Conservation (phyloP, 2,113 vertebrate genomes). For the Gambusia affinis region DNA sequence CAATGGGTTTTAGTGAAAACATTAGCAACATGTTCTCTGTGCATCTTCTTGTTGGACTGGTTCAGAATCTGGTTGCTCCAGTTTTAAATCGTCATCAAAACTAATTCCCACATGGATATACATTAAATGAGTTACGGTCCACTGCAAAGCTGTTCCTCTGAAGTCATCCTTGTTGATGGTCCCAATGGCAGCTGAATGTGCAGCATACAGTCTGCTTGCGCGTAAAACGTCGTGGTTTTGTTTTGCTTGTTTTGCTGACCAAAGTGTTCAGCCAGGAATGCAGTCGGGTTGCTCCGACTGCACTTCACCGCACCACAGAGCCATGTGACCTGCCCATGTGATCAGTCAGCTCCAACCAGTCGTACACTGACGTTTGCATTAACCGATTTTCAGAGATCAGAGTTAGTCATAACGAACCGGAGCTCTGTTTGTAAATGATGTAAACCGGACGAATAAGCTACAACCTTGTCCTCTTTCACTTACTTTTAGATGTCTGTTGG, state of each 20-base stretch:
- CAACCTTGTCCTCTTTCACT: neutral
- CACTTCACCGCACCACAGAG: conserved; percentile 23
- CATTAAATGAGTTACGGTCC: neutral
- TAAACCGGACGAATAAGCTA: neutral
- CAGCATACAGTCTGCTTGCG: neutral
- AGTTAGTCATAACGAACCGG: no score
- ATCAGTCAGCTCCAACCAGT: conserved; percentile 1
- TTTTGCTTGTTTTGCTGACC: neutral
- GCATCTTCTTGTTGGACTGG: conserved; percentile 28
- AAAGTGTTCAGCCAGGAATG: conserved; percentile 57
- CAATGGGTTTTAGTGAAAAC: neutral
- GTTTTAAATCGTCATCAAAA: conserved; percentile 3
- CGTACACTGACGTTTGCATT: neutral
- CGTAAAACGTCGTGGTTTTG: neutral
- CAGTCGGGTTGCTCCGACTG: conserved; percentile 30
- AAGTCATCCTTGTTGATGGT: neutral
- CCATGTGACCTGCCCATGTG: conserved; percentile 21
- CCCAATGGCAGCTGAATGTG: neutral
- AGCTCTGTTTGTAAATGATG: no score
- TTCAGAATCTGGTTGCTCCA: neutral
- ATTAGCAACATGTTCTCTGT: conserved; percentile 11
- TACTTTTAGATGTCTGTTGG: neutral
- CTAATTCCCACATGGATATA: neutral
- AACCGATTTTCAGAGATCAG: neutral
- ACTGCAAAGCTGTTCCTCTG: neutral